Evolutionary conservation across 2,113 vertebrate genomes (phyloP).

Genomic region (Cercopithecus mona): DNA sequence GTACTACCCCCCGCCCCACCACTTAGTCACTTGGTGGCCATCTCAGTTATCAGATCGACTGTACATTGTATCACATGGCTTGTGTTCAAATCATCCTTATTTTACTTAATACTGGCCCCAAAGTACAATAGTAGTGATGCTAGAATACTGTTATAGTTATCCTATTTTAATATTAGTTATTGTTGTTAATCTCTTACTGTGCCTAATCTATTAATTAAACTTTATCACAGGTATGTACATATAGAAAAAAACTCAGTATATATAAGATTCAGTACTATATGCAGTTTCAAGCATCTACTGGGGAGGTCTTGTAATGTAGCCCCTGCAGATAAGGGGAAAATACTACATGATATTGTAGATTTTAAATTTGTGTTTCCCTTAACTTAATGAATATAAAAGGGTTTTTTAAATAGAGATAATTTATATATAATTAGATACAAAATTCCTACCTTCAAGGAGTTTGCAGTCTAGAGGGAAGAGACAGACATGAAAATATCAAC

Average conservation of each 20-base stretch:
- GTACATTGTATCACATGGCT: background rate
- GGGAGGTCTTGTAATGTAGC: background rate
- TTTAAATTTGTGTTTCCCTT: slow-evolving; percentile 19
- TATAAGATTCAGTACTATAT: background rate
- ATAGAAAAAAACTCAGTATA: background rate
- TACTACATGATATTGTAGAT: background rate
- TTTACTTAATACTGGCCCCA: background rate
- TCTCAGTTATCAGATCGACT: background rate
- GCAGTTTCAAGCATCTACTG: background rate
- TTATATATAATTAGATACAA: slow-evolving; percentile 26
- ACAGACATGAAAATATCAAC: background rate
- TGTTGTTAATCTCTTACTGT: background rate
- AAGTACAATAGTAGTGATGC: background rate
- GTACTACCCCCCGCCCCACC: background rate
- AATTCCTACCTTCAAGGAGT: background rate
- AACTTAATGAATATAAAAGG: background rate
- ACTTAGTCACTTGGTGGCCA: background rate
- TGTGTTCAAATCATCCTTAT: background rate
- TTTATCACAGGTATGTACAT: background rate
- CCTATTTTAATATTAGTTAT: background rate
- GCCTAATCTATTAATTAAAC: background rate
- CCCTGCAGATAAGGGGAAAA: background rate
- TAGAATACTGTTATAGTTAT: background rate
- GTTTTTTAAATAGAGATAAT: slow-evolving; percentile 30
- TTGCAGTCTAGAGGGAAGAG: background rate